Conservation (phyloP, 64 coral and sea anemone genomes). For the Porites australiensis region DNA sequence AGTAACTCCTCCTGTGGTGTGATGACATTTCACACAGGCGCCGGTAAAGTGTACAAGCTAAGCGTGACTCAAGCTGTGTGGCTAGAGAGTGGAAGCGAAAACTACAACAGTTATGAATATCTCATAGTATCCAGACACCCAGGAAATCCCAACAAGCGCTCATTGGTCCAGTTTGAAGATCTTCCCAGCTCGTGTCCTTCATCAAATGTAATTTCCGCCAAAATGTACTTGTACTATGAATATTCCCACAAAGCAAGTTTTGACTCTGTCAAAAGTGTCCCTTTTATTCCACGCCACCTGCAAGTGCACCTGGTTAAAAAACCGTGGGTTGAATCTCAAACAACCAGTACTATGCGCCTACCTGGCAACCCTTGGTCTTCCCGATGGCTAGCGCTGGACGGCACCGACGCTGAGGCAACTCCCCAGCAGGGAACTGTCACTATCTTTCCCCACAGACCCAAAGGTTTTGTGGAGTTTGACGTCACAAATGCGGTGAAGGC, state of each 20-base stretch:
- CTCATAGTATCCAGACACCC: conserved; percentile 51
- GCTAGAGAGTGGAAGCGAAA: background rate
- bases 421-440: background rate
- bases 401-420: conserved; percentile 39
- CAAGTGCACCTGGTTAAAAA: conserved; percentile 48
- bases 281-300: conserved; percentile 58
- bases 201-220: conserved; percentile 14
- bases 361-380: background rate
- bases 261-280: background rate
- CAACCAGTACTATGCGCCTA: background rate
- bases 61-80: conserved; percentile 51
- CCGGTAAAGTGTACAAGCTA: conserved; percentile 41
- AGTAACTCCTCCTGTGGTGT: background rate
- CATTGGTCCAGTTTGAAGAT: conserved; percentile 74
- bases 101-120: conserved; percentile 33
- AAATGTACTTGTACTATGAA: conserved; percentile 51
- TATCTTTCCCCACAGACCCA: background rate
- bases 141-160: conserved; percentile 65
- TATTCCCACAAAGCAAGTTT: conserved; percentile 57
- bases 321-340: conserved; percentile 39
- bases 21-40: conserved; percentile 2
- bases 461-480: conserved; percentile 51
- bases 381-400: conserved; percentile 29
- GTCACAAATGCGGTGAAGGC: conserved; percentile 23
- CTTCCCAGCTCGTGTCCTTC: background rate